Evolutionary conservation across 2,797 vertebrate species (phyloP).

Genomic region (Tapera naevia): DNA sequence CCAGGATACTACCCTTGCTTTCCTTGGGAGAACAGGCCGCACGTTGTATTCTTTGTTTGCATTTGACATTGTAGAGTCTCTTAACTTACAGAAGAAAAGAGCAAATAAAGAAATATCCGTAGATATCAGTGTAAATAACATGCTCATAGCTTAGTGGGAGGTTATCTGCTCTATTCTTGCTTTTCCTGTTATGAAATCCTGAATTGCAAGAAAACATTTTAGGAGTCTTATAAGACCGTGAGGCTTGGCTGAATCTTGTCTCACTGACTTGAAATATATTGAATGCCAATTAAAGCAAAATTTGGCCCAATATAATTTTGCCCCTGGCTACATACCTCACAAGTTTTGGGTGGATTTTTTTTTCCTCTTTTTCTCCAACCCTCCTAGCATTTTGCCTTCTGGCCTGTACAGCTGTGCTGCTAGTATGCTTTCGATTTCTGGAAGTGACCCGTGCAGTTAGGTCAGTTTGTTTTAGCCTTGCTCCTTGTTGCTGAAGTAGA

Average conservation of each 20-base stretch:
- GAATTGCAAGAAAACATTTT: neutral
- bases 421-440: constrained; percentile 44
- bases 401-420: constrained; percentile 54
- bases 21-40: neutral
- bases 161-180: constrained; percentile 1
- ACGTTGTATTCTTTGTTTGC: neutral
- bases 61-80: neutral
- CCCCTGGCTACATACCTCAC: constrained; percentile 24
- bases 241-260: neutral
- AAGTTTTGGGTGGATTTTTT: constrained; percentile 5
- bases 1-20: neutral
- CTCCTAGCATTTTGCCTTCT: constrained; percentile 32
- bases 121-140: neutral
- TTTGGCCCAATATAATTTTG: constrained; percentile 23
- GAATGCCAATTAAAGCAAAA: constrained; percentile 26
- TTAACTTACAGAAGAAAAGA: neutral
- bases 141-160: neutral
- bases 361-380: neutral
- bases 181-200: constrained; percentile 14
- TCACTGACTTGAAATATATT: neutral
- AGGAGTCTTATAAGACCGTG: neutral
- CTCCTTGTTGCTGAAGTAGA: constrained; percentile 47
- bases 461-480: constrained; percentile 68
- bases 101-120: neutral
- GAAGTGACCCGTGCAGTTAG: constrained; percentile 52